Percentiles rank a stretch among this genome's conserved stretches.
Evolutionary conservation across 2,888 invertebrate genomes (phyloP).

Genomic region (Eumacrocentrus americanus): DNA sequence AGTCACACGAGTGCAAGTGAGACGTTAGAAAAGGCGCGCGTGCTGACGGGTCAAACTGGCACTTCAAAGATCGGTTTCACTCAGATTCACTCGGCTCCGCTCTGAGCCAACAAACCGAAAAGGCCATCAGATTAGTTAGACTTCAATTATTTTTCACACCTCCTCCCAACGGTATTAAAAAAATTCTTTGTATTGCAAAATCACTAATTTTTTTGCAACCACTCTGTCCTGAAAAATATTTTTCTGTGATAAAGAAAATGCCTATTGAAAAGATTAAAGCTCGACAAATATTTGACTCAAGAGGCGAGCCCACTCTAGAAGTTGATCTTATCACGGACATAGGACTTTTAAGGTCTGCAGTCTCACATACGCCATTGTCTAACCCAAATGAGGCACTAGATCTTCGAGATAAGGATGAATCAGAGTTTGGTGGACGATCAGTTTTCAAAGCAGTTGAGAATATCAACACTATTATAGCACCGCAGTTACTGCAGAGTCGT

Average conservation of each 20-base stretch:
- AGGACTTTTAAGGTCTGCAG: conserved; percentile 52
- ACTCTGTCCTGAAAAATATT: too few relatives aligned
- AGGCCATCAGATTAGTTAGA: too few relatives aligned
- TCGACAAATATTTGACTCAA: conserved; percentile 72
- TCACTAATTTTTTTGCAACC: too few relatives aligned
- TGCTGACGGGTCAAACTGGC: too few relatives aligned
- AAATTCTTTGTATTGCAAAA: conserved; percentile 5
- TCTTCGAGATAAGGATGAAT: conserved; percentile 49
- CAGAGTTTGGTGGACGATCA: conserved; percentile 47
- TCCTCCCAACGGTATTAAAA: neutral
- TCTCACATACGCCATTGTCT: conserved; percentile 42
- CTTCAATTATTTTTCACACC: neutral
- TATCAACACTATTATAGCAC: conserved; percentile 55
- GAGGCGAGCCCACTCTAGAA: conserved; percentile 74
- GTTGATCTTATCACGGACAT: conserved; percentile 55
- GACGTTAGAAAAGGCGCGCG: too few relatives aligned
- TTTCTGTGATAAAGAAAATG: conserved; percentile 56
- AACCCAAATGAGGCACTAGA: conserved; percentile 48
- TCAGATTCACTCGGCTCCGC: too few relatives aligned
- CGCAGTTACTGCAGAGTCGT: conserved; percentile 50
- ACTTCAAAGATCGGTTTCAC: too few relatives aligned
- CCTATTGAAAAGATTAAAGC: conserved; percentile 68
- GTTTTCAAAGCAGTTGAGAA: conserved; percentile 52
- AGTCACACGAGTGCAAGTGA: too few relatives aligned
- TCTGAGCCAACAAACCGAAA: too few relatives aligned